Percentiles rank a stretch among this genome's conserved stretches.
phyloP scores from a whole-genome alignment of 2,888 invertebrate genomes.

The Acanthosepion pharaonis region DNA sequence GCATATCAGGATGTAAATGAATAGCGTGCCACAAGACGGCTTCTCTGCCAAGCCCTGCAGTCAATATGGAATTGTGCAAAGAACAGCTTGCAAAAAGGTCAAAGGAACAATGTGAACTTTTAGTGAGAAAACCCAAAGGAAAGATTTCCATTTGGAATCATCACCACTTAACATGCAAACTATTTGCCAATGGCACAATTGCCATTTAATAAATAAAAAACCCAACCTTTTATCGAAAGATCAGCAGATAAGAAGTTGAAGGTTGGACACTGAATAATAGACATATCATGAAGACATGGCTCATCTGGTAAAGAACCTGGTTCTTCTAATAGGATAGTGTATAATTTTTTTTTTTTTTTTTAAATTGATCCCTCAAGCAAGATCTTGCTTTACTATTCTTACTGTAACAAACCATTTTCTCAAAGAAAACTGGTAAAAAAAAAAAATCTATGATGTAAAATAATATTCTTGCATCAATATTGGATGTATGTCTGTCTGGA shows the following conservation, averaged over 20 bases:
- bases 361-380: too few relatives aligned
- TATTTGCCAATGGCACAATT: not conserved
- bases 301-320: too few relatives aligned
- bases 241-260: not conserved
- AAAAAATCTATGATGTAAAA: too few relatives aligned
- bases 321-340: too few relatives aligned
- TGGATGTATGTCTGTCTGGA: too few relatives aligned
- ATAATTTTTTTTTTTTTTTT: too few relatives aligned
- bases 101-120: not conserved
- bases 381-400: too few relatives aligned
- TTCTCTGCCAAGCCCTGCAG: not conserved
- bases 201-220: not conserved
- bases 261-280: not conserved
- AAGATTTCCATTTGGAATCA: not conserved
- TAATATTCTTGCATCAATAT: too few relatives aligned
- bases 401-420: too few relatives aligned
- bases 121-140: not conserved
- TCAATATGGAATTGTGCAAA: not conserved
- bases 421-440: too few relatives aligned
- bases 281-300: not conserved
- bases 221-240: not conserved
- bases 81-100: not conserved
- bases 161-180: not conserved
- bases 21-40: too few relatives aligned
- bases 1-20: too few relatives aligned